phyloP scores from a whole-genome alignment of 2,888 invertebrate species.

The Ischnus inquisitorius region DNA sequence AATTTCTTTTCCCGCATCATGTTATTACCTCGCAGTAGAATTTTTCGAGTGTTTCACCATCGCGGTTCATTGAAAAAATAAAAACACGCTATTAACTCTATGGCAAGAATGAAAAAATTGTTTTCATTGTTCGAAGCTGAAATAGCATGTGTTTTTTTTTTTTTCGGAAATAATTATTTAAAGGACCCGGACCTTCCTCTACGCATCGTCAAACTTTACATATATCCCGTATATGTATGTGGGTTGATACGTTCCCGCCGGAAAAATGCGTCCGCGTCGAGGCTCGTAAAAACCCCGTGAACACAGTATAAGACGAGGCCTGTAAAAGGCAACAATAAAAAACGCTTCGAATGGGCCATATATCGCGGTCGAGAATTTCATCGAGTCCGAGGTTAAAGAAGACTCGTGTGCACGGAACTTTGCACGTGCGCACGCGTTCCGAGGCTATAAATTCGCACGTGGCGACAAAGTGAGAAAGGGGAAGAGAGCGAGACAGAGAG shows the following conservation, averaged over 20 bases:
- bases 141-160: neutral
- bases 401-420: conserved; percentile 12
- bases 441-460: conserved; percentile 6
- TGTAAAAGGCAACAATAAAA: conserved; percentile 6
- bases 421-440: conserved; percentile 15
- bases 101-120: too few relatives aligned
- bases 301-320: neutral
- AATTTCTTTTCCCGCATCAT: neutral
- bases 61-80: too few relatives aligned
- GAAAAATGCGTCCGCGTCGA: neutral
- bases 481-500: neutral
- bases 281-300: neutral
- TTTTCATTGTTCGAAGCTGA: neutral
- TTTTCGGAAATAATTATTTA: neutral
- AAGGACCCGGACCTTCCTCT: neutral
- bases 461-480: neutral
- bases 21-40: too few relatives aligned
- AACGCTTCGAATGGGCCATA: conserved; percentile 13
- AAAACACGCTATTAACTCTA: too few relatives aligned
- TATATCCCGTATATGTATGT: neutral
- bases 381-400: neutral
- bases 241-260: neutral
- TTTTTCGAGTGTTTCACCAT: too few relatives aligned
- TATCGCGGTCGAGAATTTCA: neutral
- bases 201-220: neutral